Evolutionary conservation across 2,113 vertebrate genomes (phyloP).

Genomic region (Dissostichus mawsoni): DNA sequence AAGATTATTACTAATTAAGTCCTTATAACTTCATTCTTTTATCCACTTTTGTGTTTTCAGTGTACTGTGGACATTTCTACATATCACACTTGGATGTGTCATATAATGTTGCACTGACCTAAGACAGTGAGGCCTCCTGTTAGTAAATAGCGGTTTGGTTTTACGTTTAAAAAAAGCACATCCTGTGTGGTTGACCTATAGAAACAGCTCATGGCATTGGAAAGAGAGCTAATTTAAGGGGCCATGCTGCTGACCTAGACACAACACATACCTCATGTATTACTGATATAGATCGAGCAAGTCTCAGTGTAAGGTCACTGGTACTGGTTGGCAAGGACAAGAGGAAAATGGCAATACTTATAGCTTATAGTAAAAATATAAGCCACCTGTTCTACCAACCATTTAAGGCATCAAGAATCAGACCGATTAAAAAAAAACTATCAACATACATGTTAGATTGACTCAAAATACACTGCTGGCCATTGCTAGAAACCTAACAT

Average conservation of each 20-base stretch:
- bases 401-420: not conserved
- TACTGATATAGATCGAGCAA: constrained; percentile 75
- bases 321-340: constrained; percentile 11
- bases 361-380: not conserved
- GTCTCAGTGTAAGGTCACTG: constrained; percentile 50
- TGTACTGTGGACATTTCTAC: not conserved
- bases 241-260: constrained; percentile 73
- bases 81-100: not conserved
- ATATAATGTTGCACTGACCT: not conserved
- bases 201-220: constrained; percentile 54
- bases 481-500: not conserved
- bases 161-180: constrained; percentile 4
- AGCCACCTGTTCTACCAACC: not conserved
- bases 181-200: constrained; percentile 54
- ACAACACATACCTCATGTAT: constrained; percentile 72
- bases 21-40: not conserved
- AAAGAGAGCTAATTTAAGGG: constrained; percentile 77
- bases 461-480: not conserved
- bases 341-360: constrained; percentile 6
- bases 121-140: not conserved
- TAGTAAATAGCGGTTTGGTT: not conserved
- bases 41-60: not conserved
- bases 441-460: not conserved
- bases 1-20: not conserved
- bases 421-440: not conserved